Conservation (phyloP, 2,113 vertebrate species). For the Brienomyrus brachyistius region DNA sequence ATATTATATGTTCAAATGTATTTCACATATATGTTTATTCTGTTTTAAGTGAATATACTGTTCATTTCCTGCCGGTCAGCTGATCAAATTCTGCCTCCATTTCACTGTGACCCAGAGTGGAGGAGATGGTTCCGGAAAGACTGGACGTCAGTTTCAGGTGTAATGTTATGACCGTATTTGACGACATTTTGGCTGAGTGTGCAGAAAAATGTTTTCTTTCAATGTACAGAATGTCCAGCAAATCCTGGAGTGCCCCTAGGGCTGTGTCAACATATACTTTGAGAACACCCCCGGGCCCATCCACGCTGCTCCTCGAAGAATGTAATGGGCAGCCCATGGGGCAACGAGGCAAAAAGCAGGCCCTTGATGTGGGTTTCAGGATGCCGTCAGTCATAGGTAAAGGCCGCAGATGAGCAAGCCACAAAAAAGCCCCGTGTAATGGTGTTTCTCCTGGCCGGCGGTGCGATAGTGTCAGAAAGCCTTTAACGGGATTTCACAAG, state of each 20-base stretch:
- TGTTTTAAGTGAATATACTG: background rate
- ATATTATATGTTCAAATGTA: background rate
- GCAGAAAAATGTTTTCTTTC: background rate
- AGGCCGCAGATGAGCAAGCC: background rate
- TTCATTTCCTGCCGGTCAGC: background rate
- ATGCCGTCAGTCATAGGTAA: background rate
- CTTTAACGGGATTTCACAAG: conserved; percentile 27
- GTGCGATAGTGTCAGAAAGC: conserved; percentile 16
- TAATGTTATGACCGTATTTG: background rate
- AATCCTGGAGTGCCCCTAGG: background rate
- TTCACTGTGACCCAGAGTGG: background rate
- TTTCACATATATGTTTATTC: background rate
- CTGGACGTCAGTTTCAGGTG: background rate
- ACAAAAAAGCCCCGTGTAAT: background rate
- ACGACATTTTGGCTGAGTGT: background rate
- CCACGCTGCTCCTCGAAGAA: background rate
- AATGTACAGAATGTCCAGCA: background rate
- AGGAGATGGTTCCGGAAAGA: background rate
- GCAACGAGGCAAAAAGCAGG: background rate
- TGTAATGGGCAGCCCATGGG: background rate
- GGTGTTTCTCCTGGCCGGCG: background rate
- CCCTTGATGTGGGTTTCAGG: background rate
- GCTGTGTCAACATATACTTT: background rate
- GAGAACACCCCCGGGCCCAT: background rate
- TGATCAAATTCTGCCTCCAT: background rate